Conservation (phyloP, 2,113 vertebrate genomes). For the Pseudorectes ferrugineus region DNA sequence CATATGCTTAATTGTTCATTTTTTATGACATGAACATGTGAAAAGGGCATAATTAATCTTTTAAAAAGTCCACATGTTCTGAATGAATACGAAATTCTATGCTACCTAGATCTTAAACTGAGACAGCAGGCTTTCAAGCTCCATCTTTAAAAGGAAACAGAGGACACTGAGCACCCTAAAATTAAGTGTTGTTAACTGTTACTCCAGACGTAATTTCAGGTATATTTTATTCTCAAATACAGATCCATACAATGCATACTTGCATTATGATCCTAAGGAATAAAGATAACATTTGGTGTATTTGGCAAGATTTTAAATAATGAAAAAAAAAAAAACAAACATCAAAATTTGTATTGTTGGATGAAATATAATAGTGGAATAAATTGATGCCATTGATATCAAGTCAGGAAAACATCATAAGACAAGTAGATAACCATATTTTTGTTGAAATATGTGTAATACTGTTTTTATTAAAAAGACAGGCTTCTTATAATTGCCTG, state of each 20-base stretch:
- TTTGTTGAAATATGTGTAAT: background rate
- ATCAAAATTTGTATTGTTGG: background rate
- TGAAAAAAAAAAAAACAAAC: background rate
- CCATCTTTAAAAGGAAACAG: background rate
- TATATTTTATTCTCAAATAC: background rate
- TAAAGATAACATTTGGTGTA: background rate
- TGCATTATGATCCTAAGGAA: background rate
- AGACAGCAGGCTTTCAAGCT: background rate
- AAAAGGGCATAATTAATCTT: background rate
- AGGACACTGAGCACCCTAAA: background rate
- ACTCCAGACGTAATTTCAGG: background rate
- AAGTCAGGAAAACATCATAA: background rate
- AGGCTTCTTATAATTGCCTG: background rate
- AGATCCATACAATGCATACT: background rate
- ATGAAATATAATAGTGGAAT: background rate
- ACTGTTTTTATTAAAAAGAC: background rate
- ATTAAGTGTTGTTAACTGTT: background rate
- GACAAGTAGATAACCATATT: background rate
- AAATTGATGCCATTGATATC: background rate
- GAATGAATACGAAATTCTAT: background rate
- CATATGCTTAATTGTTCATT: fast-evolving
- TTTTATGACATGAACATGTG: background rate
- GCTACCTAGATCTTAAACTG: background rate
- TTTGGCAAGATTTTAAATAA: background rate
- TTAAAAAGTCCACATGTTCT: background rate